These are phyloP conservation scores for Xyrauchen texanus DNA, from an alignment of 2,113 vertebrate species.

Conservation along the genomic window DNA sequence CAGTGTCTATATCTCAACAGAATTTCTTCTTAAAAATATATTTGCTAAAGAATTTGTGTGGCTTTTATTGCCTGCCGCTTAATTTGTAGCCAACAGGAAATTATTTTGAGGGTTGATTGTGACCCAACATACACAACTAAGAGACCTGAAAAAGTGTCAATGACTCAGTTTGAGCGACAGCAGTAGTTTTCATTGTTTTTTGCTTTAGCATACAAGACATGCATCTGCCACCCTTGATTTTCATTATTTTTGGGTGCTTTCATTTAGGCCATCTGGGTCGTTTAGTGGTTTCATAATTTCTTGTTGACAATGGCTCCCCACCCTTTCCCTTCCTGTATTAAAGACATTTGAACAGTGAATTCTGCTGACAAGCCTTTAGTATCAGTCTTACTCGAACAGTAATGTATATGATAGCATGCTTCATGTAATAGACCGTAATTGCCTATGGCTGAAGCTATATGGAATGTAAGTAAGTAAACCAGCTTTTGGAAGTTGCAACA, in stretches of 20 bases:
- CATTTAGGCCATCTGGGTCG: not conserved
- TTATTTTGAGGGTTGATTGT: not conserved
- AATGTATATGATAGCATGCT: conserved; percentile 5
- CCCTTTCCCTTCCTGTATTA: not conserved
- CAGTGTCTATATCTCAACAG: conserved; percentile 1
- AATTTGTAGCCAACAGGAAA: not conserved
- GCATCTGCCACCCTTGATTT: too few relatives aligned
- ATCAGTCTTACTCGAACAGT: not conserved
- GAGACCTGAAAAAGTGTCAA: not conserved
- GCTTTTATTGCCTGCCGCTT: not conserved
- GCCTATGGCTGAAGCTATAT: not conserved
- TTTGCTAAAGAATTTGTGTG: not conserved
- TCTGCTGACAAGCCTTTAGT: not conserved
- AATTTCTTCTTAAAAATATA: not conserved
- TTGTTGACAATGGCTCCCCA: not conserved
- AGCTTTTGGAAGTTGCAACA: conserved; percentile 42
- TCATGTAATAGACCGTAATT: conserved; percentile 21
- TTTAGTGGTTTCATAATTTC: not conserved
- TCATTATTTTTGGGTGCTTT: not conserved
- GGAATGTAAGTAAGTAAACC: conserved; percentile 39
- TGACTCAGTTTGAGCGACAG: not conserved
- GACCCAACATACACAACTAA: conserved; percentile 21
- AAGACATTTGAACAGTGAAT: conserved; percentile 10
- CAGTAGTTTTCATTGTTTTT: not conserved
- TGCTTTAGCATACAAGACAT: too few relatives aligned